Evolutionary conservation across 1,140 invertebrate species (phyloP), one percentile per base, ranked within the genome.

Genomic region (Drosophila parvula): DNA sequence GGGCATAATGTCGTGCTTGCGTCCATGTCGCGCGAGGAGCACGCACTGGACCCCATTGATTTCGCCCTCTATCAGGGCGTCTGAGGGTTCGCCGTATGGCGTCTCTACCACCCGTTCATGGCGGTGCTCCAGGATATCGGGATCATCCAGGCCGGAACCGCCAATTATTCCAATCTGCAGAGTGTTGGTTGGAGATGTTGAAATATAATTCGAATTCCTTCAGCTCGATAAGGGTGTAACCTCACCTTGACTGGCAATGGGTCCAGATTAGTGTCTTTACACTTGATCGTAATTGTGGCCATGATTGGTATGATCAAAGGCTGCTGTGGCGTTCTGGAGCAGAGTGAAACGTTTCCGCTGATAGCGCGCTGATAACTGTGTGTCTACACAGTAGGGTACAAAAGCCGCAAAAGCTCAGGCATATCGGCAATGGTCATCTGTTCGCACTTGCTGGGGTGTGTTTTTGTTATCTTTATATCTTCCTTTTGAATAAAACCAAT

Each of bases 81-180:
- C 96, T 0, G 98, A 98, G 0, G 98, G 97, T 59, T 94, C 86
- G 9, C 98, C 98, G 92, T 95, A 99, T 0, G 96, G 96, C 7
- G 98, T 99, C 38, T 93, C 93, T 0, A 97, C 93, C 36, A 84
- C 74, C 45, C 94, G 94, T 80, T 96, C 95, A 14, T 92, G 90
- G 14, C 94, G 93, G 75, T 96, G 94, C 90, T 96, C 94, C 48
- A 99, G 93, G 59, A 98, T 95, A 73, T 96, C 94, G 0, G 97
- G 96, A 91, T 98, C 95, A 81, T 98, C 96, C 22, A 99, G 93
- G 0, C 98, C 98, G 41, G 97, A 97, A 1, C 98, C 98, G 22
- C 98, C 98, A 92, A 99, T 99, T 43, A 99, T 98, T 59, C 98
- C 98, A 88, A 99, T 95, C 97, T 98, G 34, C 7, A 8, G 38